phyloP scores from a whole-genome alignment of 2,888 invertebrate species.

The Sphinx pinastri region DNA sequence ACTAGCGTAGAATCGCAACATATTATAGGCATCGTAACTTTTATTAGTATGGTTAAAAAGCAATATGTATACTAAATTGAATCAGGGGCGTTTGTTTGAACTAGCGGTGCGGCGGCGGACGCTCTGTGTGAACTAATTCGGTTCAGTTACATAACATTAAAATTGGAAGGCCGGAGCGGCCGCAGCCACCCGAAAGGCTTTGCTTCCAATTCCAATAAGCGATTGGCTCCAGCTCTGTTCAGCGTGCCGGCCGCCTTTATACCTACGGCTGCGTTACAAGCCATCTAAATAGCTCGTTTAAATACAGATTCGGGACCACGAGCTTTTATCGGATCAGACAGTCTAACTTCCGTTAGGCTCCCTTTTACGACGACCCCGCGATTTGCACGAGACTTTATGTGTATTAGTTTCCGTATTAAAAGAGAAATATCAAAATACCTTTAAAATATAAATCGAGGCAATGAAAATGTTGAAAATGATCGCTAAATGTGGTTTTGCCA shows the following conservation, averaged over 20 bases:
- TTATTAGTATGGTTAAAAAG: constrained; percentile 54
- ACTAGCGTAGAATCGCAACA: constrained; percentile 37
- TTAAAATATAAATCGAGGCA: constrained; percentile 6
- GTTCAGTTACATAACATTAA: constrained; percentile 65
- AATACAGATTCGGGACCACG: constrained; percentile 53
- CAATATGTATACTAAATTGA: constrained; percentile 63
- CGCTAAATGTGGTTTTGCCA: constrained; percentile 26
- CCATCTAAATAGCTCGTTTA: constrained; percentile 62
- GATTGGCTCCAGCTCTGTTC: constrained; percentile 55
- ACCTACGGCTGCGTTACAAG: constrained; percentile 46
- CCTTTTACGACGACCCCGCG: constrained; percentile 4
- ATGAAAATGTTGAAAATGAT: constrained; percentile 12
- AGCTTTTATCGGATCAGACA: constrained; percentile 69
- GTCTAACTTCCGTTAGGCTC: constrained; percentile 48
- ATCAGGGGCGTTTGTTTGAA: constrained; percentile 54
- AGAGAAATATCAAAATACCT: constrained; percentile 6
- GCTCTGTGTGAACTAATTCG: constrained; percentile 58
- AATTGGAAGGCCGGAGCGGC: constrained; percentile 54
- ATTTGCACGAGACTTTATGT: constrained; percentile 8
- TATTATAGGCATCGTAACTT: constrained; percentile 35
- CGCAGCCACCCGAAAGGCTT: constrained; percentile 54
- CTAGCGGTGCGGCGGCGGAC: constrained; percentile 39
- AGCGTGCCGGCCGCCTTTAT: constrained; percentile 36
- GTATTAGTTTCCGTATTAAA: constrained; percentile 18
- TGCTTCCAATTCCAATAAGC: constrained; percentile 66